phyloP scores from a whole-genome alignment of 2,797 vertebrate species.

The Pagetopsis macropterus region DNA sequence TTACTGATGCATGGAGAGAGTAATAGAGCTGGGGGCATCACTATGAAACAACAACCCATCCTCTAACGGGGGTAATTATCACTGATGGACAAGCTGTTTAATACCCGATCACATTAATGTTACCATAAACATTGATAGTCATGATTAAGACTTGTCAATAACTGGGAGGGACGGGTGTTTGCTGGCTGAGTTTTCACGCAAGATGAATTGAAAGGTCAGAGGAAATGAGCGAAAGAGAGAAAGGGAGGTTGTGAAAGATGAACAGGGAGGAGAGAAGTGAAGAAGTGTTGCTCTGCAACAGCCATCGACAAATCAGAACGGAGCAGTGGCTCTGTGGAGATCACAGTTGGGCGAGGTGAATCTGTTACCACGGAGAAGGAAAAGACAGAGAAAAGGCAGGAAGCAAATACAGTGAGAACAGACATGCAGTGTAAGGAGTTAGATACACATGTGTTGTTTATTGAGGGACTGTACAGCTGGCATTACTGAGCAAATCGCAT shows the following conservation, averaged over 20 bases:
- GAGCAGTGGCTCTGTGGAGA: conserved; percentile 34
- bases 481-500: conserved; percentile 13
- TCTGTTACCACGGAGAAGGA: conserved; percentile 38
- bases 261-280: conserved; percentile 24
- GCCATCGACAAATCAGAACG: conserved; percentile 65
- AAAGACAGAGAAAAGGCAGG: background rate
- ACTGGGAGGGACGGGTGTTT: conserved; percentile 54
- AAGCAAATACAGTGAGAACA: background rate
- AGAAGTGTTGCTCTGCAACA: conserved; percentile 62
- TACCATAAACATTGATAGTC: conserved; percentile 60
- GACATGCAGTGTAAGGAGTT: background rate
- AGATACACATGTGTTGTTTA: conserved; percentile 1
- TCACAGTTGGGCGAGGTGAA: conserved; percentile 35
- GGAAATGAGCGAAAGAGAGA: conserved; percentile 35
- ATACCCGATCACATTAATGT: conserved; percentile 54
- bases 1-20: conserved; percentile 15
- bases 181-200: conserved; percentile 60
- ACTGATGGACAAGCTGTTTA: conserved; percentile 56
- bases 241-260: conserved; percentile 2
- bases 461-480: conserved; percentile 2
- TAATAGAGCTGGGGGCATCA: conserved; percentile 8
- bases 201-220: conserved; percentile 79
- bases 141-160: conserved; percentile 71
- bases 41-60: conserved; percentile 7
- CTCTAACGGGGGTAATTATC: conserved; percentile 44